Conservation (phyloP, 2,113 vertebrate species). For the Piprites chloris region DNA sequence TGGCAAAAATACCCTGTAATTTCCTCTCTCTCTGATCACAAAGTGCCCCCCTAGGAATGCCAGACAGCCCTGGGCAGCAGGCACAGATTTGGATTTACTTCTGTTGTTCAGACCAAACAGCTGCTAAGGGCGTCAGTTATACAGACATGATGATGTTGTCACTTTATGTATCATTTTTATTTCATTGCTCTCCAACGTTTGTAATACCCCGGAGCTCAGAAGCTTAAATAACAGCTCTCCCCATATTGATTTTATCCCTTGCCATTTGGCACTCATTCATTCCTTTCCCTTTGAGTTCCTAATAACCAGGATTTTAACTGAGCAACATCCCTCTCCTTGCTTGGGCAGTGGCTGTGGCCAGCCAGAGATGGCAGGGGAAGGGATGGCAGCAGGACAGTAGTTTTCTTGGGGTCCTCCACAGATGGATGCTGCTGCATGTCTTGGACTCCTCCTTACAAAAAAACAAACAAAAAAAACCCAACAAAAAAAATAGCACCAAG, state of each 20-base stretch:
- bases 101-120: constrained; percentile 56
- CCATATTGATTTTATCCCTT: constrained; percentile 34
- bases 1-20: constrained; percentile 18
- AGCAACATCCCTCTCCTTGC: not conserved
- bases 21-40: not conserved
- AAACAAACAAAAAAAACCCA: too few relatives aligned
- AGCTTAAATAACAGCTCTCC: constrained; percentile 39
- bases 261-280: constrained; percentile 29
- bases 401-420: not conserved
- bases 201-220: constrained; percentile 31
- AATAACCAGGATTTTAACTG: constrained; percentile 6
- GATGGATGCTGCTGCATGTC: not conserved
- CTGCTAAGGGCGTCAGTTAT: constrained; percentile 28
- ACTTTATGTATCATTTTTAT: constrained; percentile 64
- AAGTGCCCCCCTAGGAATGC: constrained; percentile 17
- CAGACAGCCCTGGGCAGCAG: constrained; percentile 25
- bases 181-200: constrained; percentile 51
- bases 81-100: constrained; percentile 50
- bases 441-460: not conserved
- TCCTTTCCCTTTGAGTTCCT: constrained; percentile 38
- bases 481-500: not conserved
- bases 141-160: constrained; percentile 33
- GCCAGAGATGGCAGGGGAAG: not conserved
- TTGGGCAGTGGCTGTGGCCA: not conserved
- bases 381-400: fast-evolving